phyloP scores from a whole-genome alignment of 2,797 vertebrate species.

The Streptopelia turtur region DNA sequence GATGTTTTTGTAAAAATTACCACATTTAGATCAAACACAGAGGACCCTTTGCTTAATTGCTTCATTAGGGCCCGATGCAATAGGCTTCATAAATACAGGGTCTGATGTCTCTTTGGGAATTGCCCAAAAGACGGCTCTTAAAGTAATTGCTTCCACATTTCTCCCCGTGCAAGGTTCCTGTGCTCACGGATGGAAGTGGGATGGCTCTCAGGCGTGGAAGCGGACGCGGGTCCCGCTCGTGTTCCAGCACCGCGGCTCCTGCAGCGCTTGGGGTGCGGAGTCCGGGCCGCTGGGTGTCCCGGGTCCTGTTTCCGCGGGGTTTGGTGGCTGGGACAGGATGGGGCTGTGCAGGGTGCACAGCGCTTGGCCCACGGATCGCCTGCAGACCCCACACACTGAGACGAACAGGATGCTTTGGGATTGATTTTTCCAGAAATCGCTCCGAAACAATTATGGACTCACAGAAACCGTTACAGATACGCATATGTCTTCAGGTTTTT shows the following conservation, averaged over 20 bases:
- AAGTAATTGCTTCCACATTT: slow-evolving; percentile 98
- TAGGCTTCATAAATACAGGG: slow-evolving; percentile 91
- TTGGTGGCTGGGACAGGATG: background rate
- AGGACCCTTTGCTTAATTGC: slow-evolving; percentile 96
- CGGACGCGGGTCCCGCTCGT: slow-evolving; percentile 67
- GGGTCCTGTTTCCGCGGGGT: accelerated
- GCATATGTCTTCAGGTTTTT: background rate
- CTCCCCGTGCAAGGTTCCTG: slow-evolving; percentile 85
- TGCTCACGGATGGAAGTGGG: slow-evolving; percentile 75
- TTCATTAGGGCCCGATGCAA: slow-evolving; percentile 96
- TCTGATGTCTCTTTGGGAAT: slow-evolving; percentile 95
- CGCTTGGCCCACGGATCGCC: background rate
- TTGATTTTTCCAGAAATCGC: background rate
- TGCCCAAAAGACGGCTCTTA: slow-evolving; percentile 93
- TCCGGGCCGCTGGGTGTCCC: background rate
- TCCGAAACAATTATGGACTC: background rate
- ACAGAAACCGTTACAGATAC: background rate
- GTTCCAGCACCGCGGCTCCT: background rate
- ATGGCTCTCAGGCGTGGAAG: slow-evolving; percentile 53
- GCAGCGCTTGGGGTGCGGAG: accelerated
- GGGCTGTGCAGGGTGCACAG: background rate
- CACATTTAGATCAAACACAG: slow-evolving; percentile 98
- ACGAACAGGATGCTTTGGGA: background rate
- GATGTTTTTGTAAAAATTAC: slow-evolving; percentile 99
- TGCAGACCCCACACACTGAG: background rate